These are phyloP conservation scores for Cremastinae sp. DNA, from an alignment of 2,888 invertebrate genomes.

Conservation along the genomic window DNA sequence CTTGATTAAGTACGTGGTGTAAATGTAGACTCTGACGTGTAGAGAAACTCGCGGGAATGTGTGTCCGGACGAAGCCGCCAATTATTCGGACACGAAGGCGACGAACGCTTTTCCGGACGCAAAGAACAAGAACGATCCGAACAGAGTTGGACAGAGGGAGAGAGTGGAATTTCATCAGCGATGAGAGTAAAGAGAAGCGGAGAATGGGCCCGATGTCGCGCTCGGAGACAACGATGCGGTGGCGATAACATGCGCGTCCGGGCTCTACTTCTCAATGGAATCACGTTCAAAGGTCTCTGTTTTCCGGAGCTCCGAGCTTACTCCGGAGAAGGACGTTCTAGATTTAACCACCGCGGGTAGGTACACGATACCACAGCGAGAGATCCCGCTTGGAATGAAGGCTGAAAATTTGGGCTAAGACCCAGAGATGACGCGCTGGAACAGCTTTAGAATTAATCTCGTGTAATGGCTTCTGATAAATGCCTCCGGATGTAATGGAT, in stretches of 20 bases:
- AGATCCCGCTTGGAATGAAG: neutral
- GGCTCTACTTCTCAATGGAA: slow-evolving; percentile 33
- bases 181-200: slow-evolving; percentile 26
- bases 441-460: slow-evolving; percentile 59
- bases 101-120: neutral
- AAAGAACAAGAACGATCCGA: slow-evolving; percentile 6
- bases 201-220: slow-evolving; percentile 18
- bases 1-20: no score
- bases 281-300: slow-evolving; percentile 14
- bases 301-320: slow-evolving; percentile 17
- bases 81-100: slow-evolving; percentile 66
- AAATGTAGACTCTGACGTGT: no score
- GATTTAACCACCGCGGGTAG: slow-evolving; percentile 28
- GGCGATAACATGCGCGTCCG: slow-evolving; percentile 32
- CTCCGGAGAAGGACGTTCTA: slow-evolving; percentile 4
- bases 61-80: slow-evolving; percentile 65
- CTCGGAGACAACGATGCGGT: neutral
- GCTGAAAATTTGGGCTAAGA: slow-evolving; percentile 45
- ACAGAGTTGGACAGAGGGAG: slow-evolving; percentile 5
- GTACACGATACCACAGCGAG: slow-evolving; percentile 33
- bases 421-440: slow-evolving; percentile 7
- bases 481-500: no score
- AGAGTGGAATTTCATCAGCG: slow-evolving; percentile 19
- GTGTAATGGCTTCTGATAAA: slow-evolving; percentile 59
- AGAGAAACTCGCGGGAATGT: slow-evolving; percentile 66